A percentile compares a stretch with the other conserved stretches of the same genome.
These are phyloP conservation scores for Copidosoma floridanum DNA, from an alignment of 1,140 invertebrate species.

Conservation along the genomic window DNA sequence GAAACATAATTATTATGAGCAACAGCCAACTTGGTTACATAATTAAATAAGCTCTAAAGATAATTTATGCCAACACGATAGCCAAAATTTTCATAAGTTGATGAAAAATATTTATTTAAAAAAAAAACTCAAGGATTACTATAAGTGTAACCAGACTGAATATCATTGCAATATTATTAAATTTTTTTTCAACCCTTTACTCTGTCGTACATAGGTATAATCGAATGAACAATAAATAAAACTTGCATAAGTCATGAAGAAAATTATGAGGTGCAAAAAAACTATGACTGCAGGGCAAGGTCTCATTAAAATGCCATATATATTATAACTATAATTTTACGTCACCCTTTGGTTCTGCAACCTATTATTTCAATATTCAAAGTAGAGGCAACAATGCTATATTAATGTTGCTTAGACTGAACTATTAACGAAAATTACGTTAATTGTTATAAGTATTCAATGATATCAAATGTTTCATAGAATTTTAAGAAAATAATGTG, in stretches of 20 bases:
- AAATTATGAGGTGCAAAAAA: constrained; percentile 15
- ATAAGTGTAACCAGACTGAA: constrained; percentile 14
- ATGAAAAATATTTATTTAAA: no score
- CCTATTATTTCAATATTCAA: constrained; percentile 24
- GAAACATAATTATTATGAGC: constrained; percentile 1
- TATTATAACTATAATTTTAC: no score
- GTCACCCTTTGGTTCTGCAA: constrained; percentile 23
- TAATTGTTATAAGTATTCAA: constrained; percentile 22
- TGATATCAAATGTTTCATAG: constrained; percentile 20
- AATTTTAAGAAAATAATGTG: constrained; percentile 10
- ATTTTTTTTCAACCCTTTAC: constrained; percentile 13
- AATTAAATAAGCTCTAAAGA: constrained; percentile 1
- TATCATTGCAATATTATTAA: constrained; percentile 13
- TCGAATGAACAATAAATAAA: constrained; percentile 15
- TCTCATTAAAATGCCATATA: constrained; percentile 24
- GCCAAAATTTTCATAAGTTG: constrained; percentile 20
- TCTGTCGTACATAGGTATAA: constrained; percentile 8
- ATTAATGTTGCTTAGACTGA: constrained; percentile 24
- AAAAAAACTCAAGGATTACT: no score
- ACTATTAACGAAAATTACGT: constrained; percentile 21
- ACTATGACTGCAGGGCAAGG: constrained; percentile 16
- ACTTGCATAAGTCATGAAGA: constrained; percentile 18
- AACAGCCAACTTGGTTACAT: constrained; percentile 5
- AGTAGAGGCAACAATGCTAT: constrained; percentile 24
- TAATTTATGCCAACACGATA: constrained; percentile 17